Percentiles rank a stretch among this genome's conserved stretches.
These are phyloP conservation scores for Gallinago paraguaiae DNA, from an alignment of 2,113 vertebrate species.

Conservation along the genomic window DNA sequence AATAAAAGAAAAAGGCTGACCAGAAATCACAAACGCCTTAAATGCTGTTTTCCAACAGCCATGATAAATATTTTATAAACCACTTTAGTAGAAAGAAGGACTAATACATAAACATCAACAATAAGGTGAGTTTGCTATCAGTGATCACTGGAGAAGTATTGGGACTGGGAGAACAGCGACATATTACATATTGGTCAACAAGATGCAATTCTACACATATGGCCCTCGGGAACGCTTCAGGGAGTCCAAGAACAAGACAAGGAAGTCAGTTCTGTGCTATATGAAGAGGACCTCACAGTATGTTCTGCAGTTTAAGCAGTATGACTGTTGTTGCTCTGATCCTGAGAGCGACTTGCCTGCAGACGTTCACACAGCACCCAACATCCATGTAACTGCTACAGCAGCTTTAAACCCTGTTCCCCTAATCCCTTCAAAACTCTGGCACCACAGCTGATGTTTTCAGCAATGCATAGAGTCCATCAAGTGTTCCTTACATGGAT, in stretches of 20 bases:
- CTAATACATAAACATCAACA: background rate
- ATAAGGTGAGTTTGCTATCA: background rate
- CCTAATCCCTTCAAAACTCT: background rate
- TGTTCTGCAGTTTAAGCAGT: background rate
- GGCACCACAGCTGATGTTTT: background rate
- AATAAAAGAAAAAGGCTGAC: background rate
- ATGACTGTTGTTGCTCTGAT: background rate
- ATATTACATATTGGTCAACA: background rate
- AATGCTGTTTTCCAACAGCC: background rate
- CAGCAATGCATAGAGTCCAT: too few relatives aligned
- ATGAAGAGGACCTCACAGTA: background rate
- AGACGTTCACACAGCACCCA: background rate
- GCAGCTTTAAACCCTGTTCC: background rate
- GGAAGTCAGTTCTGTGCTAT: background rate
- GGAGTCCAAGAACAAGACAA: background rate
- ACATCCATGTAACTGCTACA: background rate
- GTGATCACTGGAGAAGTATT: background rate
- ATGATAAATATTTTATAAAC: constrained; percentile 36
- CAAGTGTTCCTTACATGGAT: background rate
- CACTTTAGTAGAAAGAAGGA: background rate
- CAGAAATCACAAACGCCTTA: background rate
- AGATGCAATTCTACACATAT: background rate
- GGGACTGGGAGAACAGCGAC: background rate
- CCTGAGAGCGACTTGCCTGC: background rate
- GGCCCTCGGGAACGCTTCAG: background rate